phyloP scores from a whole-genome alignment of 2,113 vertebrate genomes.

The Thalassoma bifasciatum region DNA sequence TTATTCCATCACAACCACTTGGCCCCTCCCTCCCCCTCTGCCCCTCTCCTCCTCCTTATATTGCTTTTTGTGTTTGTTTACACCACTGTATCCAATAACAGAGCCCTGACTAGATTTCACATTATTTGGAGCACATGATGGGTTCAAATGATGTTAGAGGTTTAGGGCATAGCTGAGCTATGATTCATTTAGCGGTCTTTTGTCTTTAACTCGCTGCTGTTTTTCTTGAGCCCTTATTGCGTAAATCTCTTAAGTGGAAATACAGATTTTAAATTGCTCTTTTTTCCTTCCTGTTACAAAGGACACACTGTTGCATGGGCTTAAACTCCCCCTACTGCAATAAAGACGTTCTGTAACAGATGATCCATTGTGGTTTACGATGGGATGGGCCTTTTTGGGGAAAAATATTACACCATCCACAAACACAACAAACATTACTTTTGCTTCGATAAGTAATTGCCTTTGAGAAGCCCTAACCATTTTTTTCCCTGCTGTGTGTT shows the following conservation, averaged over 20 bases:
- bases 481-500: constrained; percentile 47
- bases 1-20: constrained; percentile 33
- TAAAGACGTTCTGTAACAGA: background rate
- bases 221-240: constrained; percentile 7
- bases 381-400: background rate
- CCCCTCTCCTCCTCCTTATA: constrained; percentile 4
- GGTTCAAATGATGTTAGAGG: constrained; percentile 41
- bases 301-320: constrained; percentile 3
- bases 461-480: constrained; percentile 14
- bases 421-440: no score
- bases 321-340: constrained; percentile 5
- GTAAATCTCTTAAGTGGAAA: constrained; percentile 24
- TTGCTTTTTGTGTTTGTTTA: constrained; percentile 30
- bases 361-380: background rate
- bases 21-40: background rate
- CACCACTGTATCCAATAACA: constrained; percentile 46
- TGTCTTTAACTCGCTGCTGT: constrained; percentile 20
- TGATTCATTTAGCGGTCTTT: constrained; percentile 38
- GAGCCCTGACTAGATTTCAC: constrained; percentile 12
- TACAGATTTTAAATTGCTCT: constrained; percentile 1
- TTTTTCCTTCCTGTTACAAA: background rate
- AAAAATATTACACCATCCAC: no score
- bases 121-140: constrained; percentile 25
- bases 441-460: no score
- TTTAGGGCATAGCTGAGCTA: constrained; percentile 20